These are phyloP conservation scores for Drosophila dives DNA, from an alignment of 2,888 invertebrate species.

Conservation along the genomic window DNA sequence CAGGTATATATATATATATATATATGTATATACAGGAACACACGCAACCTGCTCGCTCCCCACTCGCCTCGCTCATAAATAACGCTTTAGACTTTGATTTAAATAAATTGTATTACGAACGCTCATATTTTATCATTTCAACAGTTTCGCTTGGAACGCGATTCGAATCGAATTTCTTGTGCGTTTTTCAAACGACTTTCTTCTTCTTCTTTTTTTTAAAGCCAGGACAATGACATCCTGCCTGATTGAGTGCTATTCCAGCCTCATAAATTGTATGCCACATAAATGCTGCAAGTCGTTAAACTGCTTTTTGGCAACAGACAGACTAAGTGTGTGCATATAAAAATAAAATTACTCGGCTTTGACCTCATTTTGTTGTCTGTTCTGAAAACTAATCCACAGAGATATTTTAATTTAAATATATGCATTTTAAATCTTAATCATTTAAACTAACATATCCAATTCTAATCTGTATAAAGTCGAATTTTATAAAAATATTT, in stretches of 20 bases:
- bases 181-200: slow-evolving; percentile 41
- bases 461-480: neutral
- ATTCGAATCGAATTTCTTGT: slow-evolving; percentile 63
- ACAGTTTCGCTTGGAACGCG: slow-evolving; percentile 58
- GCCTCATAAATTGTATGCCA: slow-evolving; percentile 60
- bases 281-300: slow-evolving; percentile 40
- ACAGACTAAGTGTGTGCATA: slow-evolving; percentile 14
- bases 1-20: neutral
- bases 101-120: slow-evolving; percentile 83
- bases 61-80: slow-evolving; percentile 74
- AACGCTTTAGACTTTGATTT: slow-evolving; percentile 83
- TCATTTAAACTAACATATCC: neutral
- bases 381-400: slow-evolving; percentile 1
- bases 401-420: neutral
- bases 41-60: slow-evolving; percentile 32
- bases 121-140: slow-evolving; percentile 80
- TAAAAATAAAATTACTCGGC: slow-evolving; percentile 13
- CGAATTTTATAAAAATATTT: neutral
- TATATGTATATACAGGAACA: slow-evolving; percentile 16
- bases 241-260: slow-evolving; percentile 64
- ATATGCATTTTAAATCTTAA: neutral
- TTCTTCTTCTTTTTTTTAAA: slow-evolving; percentile 6
- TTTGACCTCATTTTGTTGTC: slow-evolving; percentile 39
- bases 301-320: slow-evolving; percentile 32
- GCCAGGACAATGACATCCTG: slow-evolving; percentile 44